These are phyloP conservation scores for Chiroxiphia lanceolata DNA, from an alignment of 2,797 vertebrate genomes.

Conservation along the genomic window DNA sequence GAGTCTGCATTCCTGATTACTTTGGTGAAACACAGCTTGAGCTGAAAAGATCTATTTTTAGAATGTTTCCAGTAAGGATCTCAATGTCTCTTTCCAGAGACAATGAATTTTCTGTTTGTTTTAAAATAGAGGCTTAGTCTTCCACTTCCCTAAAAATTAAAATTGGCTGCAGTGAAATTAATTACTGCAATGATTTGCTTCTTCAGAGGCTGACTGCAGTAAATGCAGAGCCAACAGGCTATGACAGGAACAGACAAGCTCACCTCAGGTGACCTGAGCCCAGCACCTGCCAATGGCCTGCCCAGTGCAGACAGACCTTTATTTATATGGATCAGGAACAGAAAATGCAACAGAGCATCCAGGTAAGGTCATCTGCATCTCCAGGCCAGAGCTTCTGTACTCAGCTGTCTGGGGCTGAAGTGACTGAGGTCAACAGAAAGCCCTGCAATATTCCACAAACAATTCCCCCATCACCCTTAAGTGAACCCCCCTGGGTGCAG, in stretches of 20 bases:
- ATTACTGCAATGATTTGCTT: background rate
- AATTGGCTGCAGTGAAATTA: background rate
- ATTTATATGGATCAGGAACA: background rate
- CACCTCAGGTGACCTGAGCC: background rate
- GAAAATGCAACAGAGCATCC: background rate
- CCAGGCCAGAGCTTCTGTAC: background rate
- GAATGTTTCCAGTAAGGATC: background rate
- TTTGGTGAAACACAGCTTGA: background rate
- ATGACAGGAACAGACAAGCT: background rate
- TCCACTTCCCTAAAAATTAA: background rate
- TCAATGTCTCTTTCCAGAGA: background rate
- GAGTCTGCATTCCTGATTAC: background rate
- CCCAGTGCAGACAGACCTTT: background rate
- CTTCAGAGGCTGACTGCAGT: constrained; percentile 27
- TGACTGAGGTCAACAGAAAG: background rate
- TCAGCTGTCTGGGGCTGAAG: background rate
- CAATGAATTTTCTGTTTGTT: constrained; percentile 31
- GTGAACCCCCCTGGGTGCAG: background rate
- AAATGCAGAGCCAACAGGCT: background rate
- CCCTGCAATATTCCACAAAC: background rate
- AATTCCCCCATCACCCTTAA: too few relatives aligned
- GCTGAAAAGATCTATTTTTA: constrained; percentile 39
- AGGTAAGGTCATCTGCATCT: background rate
- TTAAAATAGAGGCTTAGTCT: constrained; percentile 14
- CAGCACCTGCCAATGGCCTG: background rate